Evolutionary conservation across 2,797 vertebrate genomes (phyloP).

Genomic region (Clarias laeviceps): DNA sequence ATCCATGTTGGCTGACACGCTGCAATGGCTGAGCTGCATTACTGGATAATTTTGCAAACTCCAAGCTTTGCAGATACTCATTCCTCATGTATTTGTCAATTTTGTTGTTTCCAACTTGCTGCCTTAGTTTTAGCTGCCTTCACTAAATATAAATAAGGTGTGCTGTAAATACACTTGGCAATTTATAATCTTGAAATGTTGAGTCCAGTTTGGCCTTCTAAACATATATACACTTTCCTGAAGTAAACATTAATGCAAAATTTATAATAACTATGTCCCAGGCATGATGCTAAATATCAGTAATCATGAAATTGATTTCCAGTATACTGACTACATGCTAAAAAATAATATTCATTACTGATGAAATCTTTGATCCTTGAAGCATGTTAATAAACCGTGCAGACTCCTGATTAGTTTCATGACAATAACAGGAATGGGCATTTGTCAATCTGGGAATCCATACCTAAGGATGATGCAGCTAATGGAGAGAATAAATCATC

Average conservation of each 20-base stretch:
- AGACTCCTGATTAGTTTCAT: background rate
- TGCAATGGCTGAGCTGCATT: background rate
- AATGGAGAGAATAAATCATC: background rate
- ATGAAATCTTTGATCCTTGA: conserved; percentile 4
- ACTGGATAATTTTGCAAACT: background rate
- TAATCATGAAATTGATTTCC: conserved; percentile 8
- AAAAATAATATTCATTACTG: background rate
- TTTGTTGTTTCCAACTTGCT: background rate
- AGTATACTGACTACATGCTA: background rate
- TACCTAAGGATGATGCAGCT: background rate
- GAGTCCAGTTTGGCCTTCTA: too few relatives aligned
- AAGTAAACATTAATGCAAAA: background rate
- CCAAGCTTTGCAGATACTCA: background rate
- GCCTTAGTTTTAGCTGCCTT: background rate
- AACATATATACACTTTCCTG: background rate
- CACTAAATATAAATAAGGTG: background rate
- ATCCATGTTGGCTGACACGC: background rate
- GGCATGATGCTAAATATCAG: background rate
- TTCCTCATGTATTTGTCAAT: background rate
- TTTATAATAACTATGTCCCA: background rate
- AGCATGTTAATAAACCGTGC: conserved; percentile 12
- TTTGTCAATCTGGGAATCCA: background rate
- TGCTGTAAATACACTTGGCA: background rate
- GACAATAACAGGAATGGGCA: background rate
- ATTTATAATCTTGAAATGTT: background rate